These are phyloP conservation scores for Sebastes hubbsi DNA, from an alignment of 2,797 vertebrate genomes.

Conservation along the genomic window DNA sequence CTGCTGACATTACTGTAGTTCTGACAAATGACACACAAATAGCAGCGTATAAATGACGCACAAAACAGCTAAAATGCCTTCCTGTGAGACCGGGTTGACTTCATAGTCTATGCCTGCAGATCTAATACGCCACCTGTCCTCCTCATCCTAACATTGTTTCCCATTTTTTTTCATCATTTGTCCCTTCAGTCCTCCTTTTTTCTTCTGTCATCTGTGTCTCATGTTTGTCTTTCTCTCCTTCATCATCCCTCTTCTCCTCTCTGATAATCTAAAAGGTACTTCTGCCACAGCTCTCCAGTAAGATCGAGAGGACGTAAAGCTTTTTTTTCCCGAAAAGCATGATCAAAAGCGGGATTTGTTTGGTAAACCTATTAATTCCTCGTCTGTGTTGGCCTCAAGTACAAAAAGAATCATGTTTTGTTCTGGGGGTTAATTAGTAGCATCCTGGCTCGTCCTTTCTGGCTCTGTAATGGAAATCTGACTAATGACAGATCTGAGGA, in stretches of 20 bases:
- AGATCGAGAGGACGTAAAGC: constrained; percentile 18
- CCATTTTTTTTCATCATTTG: not conserved
- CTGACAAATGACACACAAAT: fast-evolving
- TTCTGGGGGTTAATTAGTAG: constrained; percentile 33
- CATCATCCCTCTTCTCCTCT: not conserved
- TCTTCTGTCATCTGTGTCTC: not conserved
- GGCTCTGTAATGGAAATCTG: constrained; percentile 54
- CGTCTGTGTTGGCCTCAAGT: constrained; percentile 12
- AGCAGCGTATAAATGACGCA: fast-evolving
- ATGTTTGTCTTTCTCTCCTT: not conserved
- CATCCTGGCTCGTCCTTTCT: constrained; percentile 8
- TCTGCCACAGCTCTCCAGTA: not conserved
- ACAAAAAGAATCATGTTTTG: constrained; percentile 38
- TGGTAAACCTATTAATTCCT: constrained; percentile 3
- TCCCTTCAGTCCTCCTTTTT: not conserved
- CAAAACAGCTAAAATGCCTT: too few species aligned
- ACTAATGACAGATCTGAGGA: constrained; percentile 58
- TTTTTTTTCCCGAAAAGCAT: not conserved
- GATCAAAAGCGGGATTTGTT: constrained; percentile 41
- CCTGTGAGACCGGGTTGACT: too few species aligned
- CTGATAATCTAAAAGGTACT: constrained; percentile 6
- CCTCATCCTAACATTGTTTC: not conserved
- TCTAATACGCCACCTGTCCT: constrained; percentile 6
- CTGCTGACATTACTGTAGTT: too few species aligned
- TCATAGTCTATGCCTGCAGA: not conserved